Evolutionary conservation across 2,113 vertebrate species (phyloP).

Genomic region (Cochlearius cochlearius): DNA sequence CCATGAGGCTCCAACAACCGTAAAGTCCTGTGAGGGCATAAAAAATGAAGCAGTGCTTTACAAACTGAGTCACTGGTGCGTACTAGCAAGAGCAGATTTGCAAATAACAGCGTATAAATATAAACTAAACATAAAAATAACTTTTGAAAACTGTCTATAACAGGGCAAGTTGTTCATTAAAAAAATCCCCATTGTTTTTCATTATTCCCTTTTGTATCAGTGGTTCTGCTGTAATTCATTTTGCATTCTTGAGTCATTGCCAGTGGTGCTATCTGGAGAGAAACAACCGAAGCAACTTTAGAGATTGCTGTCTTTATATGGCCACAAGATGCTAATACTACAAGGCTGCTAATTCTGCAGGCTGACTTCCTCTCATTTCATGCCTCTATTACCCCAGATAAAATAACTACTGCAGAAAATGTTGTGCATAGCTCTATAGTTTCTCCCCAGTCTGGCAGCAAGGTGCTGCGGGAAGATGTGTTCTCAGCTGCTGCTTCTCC

Average conservation of each 20-base stretch:
- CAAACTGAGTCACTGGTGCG: not conserved
- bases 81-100: not conserved
- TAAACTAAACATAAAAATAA: not conserved
- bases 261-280: not conserved
- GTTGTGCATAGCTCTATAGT: not conserved
- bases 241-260: not conserved
- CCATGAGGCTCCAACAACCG: not conserved
- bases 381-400: not conserved
- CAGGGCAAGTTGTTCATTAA: not conserved
- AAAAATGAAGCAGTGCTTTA: not conserved
- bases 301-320: slow-evolving; percentile 11
- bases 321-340: not conserved
- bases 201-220: not conserved
- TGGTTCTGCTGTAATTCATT: not conserved
- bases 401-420: not conserved
- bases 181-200: not conserved
- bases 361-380: not conserved
- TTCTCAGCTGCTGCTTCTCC: not conserved
- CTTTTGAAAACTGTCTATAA: not conserved
- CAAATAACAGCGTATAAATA: not conserved
- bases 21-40: not conserved
- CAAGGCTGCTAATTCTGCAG: not conserved
- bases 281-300: not conserved
- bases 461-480: not conserved
- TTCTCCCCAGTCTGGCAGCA: not conserved